Evolutionary conservation across 2,797 vertebrate species (phyloP), one percentile per base, ranked within the genome.

Genomic region (Manis javanica): DNA sequence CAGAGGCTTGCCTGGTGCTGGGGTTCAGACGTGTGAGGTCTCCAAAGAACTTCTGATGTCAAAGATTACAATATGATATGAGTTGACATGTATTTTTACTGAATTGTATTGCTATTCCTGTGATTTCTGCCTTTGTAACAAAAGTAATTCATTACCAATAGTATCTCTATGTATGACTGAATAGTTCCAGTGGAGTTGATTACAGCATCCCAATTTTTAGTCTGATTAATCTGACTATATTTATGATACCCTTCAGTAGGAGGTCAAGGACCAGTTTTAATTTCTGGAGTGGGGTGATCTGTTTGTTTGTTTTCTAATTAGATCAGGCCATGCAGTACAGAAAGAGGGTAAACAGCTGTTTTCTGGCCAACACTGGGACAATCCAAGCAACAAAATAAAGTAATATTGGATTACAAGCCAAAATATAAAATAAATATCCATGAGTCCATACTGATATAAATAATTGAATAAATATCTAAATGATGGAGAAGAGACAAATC

Each of bases 381-480:
- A 85, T 59, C 55, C 59, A 39, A 88, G 72, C 79, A 64, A 77
- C 19, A 91, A 83, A 61, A 68, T 34, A 11, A 66, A 66, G 68
- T 37, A 37, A 59, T 49, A 34, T 46, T 31, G 37, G 31, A 79
- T 94, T 79, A 92, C 57, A 92, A 61, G 21, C 37, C 53, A 74
- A 79, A 79, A 23, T 66, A 57, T 85, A 53, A 93, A 84, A 68
- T 63, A 93, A 87, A 71, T 93, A 71, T 74, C 49, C 55, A 59
- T 4, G 39, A 77, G 57, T 37, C 37, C 39, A 42, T 51, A 66
- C 29, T 21, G 49, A 13, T 49, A 83, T 53, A 42, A 88, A 84
- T 51, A 55, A n/a, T 5, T 64, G 37, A 90, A 46, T 78, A 90
- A 78, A 78, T 55, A 89, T 90, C 49, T 59, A n/a, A 39, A 31